Conservation (phyloP, 2,888 invertebrate species). For the Oscheius sp. region DNA sequence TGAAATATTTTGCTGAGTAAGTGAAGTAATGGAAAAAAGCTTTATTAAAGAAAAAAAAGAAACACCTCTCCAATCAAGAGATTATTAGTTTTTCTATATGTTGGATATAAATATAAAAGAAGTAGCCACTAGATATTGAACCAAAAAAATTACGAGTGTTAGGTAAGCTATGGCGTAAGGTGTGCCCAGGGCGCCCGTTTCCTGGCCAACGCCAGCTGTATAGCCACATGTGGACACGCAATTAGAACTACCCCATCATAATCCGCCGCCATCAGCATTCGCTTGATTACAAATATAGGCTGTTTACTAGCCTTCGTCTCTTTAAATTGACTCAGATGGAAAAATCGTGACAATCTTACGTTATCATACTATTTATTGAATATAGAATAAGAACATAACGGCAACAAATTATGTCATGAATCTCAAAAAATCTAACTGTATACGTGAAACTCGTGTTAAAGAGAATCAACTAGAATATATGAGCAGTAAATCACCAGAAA, state of each 20-base stretch:
- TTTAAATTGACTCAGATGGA: neutral
- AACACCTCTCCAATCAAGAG: too few relatives aligned
- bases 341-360: neutral
- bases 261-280: slow-evolving; percentile 19
- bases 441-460: slow-evolving; percentile 2
- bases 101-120: too few relatives aligned
- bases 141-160: slow-evolving; percentile 12
- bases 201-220: slow-evolving; percentile 31
- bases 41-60: too few relatives aligned
- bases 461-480: neutral
- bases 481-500: slow-evolving; percentile 11
- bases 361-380: neutral
- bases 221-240: slow-evolving; percentile 22
- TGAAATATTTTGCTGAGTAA: too few relatives aligned
- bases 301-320: neutral
- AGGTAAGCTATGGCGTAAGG: slow-evolving; percentile 27
- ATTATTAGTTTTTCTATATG: neutral
- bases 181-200: slow-evolving; percentile 24
- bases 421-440: slow-evolving; percentile 6
- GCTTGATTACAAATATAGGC: slow-evolving; percentile 11
- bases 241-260: slow-evolving; percentile 27
- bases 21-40: too few relatives aligned
- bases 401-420: slow-evolving; percentile 18
- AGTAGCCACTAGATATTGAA: too few relatives aligned
- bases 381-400: too few relatives aligned